Evolutionary conservation across 64 coral and sea anemone species (phyloP), one percentile per base, ranked within the genome.

Genomic region (Pocillopora verrucosa): DNA sequence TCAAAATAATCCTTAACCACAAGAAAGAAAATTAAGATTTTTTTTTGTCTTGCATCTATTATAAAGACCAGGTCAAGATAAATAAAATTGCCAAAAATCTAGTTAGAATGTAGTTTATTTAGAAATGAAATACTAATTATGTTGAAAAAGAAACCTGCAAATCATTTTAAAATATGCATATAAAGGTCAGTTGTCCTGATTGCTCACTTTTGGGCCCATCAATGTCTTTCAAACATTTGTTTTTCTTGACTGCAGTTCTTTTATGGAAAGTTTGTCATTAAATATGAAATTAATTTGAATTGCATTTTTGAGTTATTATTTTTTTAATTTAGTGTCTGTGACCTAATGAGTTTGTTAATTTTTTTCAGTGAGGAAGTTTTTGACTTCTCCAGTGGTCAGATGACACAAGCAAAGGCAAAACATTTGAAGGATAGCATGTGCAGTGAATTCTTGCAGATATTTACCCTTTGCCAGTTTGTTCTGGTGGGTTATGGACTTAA

Each of bases 381-480:
- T 95, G 97, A 99, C 76, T 99, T 99, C 73, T 99, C 97, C 56
- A 99, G 96, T 99, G 96, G 96, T 59, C 96, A 99, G 59, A 93
- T 99, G 91, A 99, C 96, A 17, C 96, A 99, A 73, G 84, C 93
- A 17, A 99, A 99, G 90, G 93, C 96, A 59, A 99, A 99, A 73
- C 94, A 99, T 63, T 85, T 99, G 60, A 99, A 99, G 74, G 96
- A 99, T 84, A 96, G 94, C 34, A 99, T 99, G 97, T 99, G 97
- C 75, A 99, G 97, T 92, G 97, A 99, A 58, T 99, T 99, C 59
- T 95, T 94, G 19, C 97, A 99, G 72, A 99, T 99, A n/a, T 99
- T 99, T 77, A 99, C 97, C 20, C 91, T 99, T 20, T 99, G 97
- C 76, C 97, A 99, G 35, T 99, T 88, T 93, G 94, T 99, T 36